phyloP scores from a whole-genome alignment of 1,140 invertebrate species.

The Hestina assimilis region DNA sequence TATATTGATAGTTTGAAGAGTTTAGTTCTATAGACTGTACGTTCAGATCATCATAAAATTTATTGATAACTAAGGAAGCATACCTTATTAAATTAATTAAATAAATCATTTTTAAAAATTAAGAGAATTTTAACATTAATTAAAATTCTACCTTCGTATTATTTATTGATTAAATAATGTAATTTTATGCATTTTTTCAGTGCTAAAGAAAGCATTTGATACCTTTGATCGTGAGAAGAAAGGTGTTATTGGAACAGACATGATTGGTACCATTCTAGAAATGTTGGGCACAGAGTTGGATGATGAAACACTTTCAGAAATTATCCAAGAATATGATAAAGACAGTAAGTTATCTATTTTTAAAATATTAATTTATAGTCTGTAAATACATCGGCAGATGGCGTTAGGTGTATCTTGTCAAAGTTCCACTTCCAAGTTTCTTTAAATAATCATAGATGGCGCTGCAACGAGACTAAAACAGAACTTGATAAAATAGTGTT shows the following conservation, averaged over 20 bases:
- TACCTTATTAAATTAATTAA: too few relatives aligned
- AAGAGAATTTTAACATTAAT: not conserved
- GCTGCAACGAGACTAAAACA: too few relatives aligned
- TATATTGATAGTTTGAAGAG: too few relatives aligned
- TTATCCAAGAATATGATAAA: conserved; percentile 84
- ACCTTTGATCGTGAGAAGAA: conserved; percentile 89
- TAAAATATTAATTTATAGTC: not conserved
- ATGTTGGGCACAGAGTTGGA: conserved; percentile 87
- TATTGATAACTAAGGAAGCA: too few relatives aligned
- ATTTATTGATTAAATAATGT: not conserved
- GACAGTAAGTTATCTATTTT: conserved; percentile 73
- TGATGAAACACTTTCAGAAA: conserved; percentile 82
- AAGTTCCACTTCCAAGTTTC: not conserved
- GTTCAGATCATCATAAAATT: too few relatives aligned
- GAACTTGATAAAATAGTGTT: not conserved
- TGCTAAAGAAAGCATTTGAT: conserved; percentile 87
- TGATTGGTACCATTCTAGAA: conserved; percentile 87
- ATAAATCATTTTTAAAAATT: not conserved
- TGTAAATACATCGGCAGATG: conserved; percentile 23
- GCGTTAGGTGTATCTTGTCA: conserved; percentile 10
- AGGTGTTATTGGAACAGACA: conserved; percentile 84
- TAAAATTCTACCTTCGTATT: too few relatives aligned
- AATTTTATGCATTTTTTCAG: conserved; percentile 76
- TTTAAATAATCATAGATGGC: conserved; percentile 23
- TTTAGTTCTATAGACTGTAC: too few relatives aligned